Conservation (phyloP, 2,113 vertebrate species). For the Lepus europaeus region DNA sequence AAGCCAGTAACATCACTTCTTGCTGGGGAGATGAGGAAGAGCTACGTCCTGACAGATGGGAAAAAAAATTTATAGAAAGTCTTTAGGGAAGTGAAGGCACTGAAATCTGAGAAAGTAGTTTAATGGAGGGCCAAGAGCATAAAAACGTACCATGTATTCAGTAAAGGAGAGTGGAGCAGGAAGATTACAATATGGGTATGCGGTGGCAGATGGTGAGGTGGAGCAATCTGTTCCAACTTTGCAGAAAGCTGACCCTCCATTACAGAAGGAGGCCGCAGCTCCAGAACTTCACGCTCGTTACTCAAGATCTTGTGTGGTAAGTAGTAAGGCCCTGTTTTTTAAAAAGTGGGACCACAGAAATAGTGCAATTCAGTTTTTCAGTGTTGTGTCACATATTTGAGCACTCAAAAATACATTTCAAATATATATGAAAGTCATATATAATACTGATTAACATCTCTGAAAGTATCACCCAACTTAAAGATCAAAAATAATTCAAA, state of each 20-base stretch:
- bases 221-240: not conserved
- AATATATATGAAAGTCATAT: not conserved
- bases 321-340: not conserved
- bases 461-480: not conserved
- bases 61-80: not conserved
- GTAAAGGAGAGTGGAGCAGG: not conserved
- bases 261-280: not conserved
- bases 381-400: not conserved
- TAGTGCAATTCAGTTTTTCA: not conserved
- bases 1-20: not conserved
- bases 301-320: not conserved
- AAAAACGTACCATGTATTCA: not conserved
- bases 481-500: slow-evolving; percentile 29
- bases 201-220: not conserved
- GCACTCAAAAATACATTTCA: not conserved
- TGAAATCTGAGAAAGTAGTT: not conserved
- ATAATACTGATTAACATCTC: not conserved
- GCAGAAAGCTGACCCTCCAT: not conserved
- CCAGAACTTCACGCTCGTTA: not conserved
- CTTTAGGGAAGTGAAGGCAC: not conserved
- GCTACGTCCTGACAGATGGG: not conserved
- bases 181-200: not conserved
- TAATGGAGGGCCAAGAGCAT: slow-evolving; percentile 19
- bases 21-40: not conserved
- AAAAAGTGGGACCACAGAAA: not conserved